phyloP scores from a whole-genome alignment of 2,888 invertebrate genomes.

The Torymus tubicola region DNA sequence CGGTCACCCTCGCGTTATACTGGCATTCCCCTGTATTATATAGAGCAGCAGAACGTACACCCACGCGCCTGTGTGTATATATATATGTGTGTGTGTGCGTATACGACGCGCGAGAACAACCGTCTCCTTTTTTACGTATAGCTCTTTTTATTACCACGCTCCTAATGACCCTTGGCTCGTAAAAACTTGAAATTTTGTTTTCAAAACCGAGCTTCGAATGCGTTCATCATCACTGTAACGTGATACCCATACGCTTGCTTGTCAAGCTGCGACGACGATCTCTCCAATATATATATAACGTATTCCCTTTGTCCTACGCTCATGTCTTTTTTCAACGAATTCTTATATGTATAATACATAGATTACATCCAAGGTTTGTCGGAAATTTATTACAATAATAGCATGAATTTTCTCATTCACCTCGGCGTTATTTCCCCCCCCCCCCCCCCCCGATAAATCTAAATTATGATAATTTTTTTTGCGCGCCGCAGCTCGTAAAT shows the following conservation, averaged over 20 bases:
- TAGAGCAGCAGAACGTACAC: neutral
- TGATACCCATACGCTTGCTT: constrained; percentile 53
- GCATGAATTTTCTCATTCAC: no score
- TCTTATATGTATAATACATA: no score
- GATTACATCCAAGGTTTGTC: no score
- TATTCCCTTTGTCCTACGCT: constrained; percentile 17
- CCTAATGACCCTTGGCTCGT: constrained; percentile 59
- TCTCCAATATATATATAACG: constrained; percentile 14
- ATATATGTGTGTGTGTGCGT: no score
- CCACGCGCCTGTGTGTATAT: no score
- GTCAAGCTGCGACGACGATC: constrained; percentile 36
- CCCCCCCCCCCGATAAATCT: no score
- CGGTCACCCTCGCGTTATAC: neutral
- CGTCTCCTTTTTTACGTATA: constrained; percentile 42
- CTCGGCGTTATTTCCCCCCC: no score
- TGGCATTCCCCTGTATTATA: constrained; percentile 39
- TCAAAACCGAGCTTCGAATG: constrained; percentile 63
- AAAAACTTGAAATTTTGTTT: constrained; percentile 67
- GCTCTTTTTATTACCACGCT: constrained; percentile 43
- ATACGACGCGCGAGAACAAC: constrained; percentile 34
- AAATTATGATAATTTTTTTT: no score
- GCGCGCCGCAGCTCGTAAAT: neutral
- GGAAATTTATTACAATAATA: no score
- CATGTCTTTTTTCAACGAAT: constrained; percentile 53
- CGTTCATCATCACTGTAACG: constrained; percentile 61